Evolutionary conservation across 2,113 vertebrate genomes (phyloP).

Genomic region (Caloenas nicobarica): DNA sequence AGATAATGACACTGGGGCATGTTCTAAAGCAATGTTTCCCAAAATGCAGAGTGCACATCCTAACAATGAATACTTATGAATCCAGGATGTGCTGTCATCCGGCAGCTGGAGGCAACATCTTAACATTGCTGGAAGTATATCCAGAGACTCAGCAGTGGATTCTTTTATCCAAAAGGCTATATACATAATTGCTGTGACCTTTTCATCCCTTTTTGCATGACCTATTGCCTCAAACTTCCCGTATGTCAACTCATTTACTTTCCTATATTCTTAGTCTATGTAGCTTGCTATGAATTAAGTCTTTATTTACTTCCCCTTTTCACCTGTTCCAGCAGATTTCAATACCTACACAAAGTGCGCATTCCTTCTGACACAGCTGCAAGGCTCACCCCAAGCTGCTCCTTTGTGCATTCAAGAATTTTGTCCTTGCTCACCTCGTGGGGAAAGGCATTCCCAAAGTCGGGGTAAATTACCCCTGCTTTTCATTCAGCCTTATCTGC

Average conservation of each 20-base stretch:
- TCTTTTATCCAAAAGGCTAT: constrained; percentile 47
- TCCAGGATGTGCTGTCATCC: constrained; percentile 49
- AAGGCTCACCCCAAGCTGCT: constrained; percentile 35
- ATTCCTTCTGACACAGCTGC: constrained; percentile 33
- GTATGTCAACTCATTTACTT: constrained; percentile 5
- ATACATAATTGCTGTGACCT: constrained; percentile 44
- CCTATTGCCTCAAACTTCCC: constrained; percentile 33
- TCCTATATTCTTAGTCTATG: neutral
- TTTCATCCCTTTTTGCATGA: constrained; percentile 28
- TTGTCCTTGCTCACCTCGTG: constrained; percentile 20
- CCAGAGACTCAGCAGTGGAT: constrained; percentile 10
- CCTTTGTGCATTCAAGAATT: constrained; percentile 33
- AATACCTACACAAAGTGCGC: constrained; percentile 28
- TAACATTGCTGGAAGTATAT: constrained; percentile 37
- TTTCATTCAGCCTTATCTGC: constrained; percentile 16
- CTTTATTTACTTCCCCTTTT: constrained; percentile 48
- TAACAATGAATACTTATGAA: constrained; percentile 19
- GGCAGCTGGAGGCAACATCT: constrained; percentile 33
- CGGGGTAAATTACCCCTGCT: constrained; percentile 19
- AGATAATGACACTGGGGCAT: neutral
- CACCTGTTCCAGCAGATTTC: constrained; percentile 56
- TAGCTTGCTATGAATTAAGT: constrained; percentile 1
- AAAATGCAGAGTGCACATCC: neutral
- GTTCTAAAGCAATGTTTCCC: neutral
- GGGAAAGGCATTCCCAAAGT: neutral